Evolutionary conservation across 2,888 invertebrate genomes (phyloP).

Genomic region (Nasonia oneida): DNA sequence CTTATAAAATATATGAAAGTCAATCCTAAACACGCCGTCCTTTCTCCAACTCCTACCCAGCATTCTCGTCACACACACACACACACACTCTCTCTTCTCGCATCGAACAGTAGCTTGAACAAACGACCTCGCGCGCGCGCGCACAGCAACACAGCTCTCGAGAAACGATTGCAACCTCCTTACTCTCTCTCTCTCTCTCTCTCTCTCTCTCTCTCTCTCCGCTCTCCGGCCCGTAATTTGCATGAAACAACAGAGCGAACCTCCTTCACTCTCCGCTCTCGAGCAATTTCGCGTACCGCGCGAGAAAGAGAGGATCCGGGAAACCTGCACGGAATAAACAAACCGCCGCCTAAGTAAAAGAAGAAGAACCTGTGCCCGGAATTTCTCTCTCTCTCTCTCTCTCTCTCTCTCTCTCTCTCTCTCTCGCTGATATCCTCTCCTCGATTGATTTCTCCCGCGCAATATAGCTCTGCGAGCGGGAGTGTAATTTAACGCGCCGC

Average conservation of each 20-base stretch:
- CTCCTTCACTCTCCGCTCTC: neutral
- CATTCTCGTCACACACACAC: neutral
- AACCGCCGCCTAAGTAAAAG: slow-evolving; percentile 34
- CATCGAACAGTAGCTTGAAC: neutral
- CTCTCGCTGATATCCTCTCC: neutral
- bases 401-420: no score
- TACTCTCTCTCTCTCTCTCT: neutral
- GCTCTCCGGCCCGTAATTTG: slow-evolving; percentile 3
- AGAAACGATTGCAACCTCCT: neutral
- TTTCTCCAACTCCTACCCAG: neutral
- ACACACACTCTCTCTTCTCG: neutral
- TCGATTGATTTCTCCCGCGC: neutral
- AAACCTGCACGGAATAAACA: slow-evolving; percentile 39
- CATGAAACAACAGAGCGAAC: slow-evolving; percentile 22
- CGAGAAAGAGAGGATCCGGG: neutral
- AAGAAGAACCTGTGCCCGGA: slow-evolving; percentile 31
- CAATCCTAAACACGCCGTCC: neutral
- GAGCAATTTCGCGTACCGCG: slow-evolving; percentile 32
- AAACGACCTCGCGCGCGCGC: neutral
- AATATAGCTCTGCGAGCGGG: neutral
- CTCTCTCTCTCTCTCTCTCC: neutral
- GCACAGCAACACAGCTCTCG: neutral
- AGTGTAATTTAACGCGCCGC: slow-evolving; percentile 1
- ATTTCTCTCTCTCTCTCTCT: slow-evolving; percentile 11
- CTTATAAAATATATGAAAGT: no score